phyloP scores from a whole-genome alignment of 2,888 invertebrate genomes.

The Oeneis ivallda region DNA sequence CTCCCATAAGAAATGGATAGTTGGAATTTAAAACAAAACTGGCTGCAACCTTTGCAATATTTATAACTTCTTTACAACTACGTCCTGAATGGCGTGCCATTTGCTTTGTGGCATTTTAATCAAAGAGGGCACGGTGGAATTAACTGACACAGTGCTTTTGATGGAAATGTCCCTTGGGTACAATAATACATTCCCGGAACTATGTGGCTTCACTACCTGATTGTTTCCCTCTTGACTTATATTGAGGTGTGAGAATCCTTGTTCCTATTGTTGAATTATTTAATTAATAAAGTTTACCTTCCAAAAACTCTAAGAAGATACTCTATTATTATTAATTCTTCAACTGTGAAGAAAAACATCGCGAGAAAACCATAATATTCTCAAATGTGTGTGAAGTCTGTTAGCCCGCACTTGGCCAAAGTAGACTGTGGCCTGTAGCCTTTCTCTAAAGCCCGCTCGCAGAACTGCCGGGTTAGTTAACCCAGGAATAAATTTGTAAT shows the following conservation, averaged over 20 bases:
- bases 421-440: too few relatives aligned
- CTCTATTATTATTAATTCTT: too few relatives aligned
- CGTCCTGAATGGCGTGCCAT: constrained; percentile 29
- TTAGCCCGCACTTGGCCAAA: too few relatives aligned
- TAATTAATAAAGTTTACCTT: too few relatives aligned
- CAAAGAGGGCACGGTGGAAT: constrained; percentile 43
- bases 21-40: neutral
- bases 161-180: constrained; percentile 45
- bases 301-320: too few relatives aligned
- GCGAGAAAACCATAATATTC: too few relatives aligned
- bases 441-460: too few relatives aligned
- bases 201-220: constrained; percentile 4
- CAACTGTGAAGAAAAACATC: too few relatives aligned
- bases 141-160: constrained; percentile 40
- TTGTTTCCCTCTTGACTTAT: neutral
- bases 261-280: too few relatives aligned
- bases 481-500: too few relatives aligned
- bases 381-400: too few relatives aligned
- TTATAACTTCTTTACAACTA: constrained; percentile 14
- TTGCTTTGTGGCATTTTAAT: constrained; percentile 66
- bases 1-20: neutral
- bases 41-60: constrained; percentile 23
- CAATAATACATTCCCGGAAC: constrained; percentile 11
- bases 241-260: neutral
- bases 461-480: too few relatives aligned